Evolutionary conservation across 2,797 vertebrate species (phyloP).

Genomic region (Pseudopleuronectes americanus): DNA sequence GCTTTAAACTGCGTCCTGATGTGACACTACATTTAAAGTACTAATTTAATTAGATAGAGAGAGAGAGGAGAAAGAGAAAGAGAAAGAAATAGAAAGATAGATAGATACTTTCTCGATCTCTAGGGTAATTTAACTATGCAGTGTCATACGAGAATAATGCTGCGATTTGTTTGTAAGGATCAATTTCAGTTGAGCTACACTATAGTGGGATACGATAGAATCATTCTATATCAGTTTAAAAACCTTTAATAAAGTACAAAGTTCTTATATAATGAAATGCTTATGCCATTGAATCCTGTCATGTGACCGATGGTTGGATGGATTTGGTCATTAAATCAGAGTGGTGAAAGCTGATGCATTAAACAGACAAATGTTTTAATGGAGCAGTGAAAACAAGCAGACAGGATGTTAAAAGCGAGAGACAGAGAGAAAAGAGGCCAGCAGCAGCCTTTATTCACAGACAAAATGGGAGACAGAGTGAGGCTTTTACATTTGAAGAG

Average conservation of each 20-base stretch:
- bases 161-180: conserved; percentile 8
- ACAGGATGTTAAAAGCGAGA: conserved; percentile 43
- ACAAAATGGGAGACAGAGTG: conserved; percentile 28
- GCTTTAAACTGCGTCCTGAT: conserved; percentile 30
- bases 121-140: too few species aligned
- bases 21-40: conserved; percentile 14
- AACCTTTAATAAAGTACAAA: conserved; percentile 11
- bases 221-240: neutral
- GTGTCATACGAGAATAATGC: conserved; percentile 1
- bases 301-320: conserved; percentile 58
- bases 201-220: neutral
- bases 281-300: conserved; percentile 29
- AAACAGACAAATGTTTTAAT: conserved; percentile 51
- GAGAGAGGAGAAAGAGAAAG: too few species aligned
- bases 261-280: conserved; percentile 41
- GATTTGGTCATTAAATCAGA: conserved; percentile 38
- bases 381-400: conserved; percentile 52
- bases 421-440: conserved; percentile 35
- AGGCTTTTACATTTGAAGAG: conserved; percentile 46
- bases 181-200: neutral
- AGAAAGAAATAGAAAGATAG: too few species aligned
- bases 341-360: conserved; percentile 40
- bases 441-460: conserved; percentile 76
- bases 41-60: conserved; percentile 10
- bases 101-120: neutral